Percentiles rank a stretch among this genome's conserved stretches.
Evolutionary conservation across 2,113 vertebrate genomes (phyloP).

Genomic region (Nibea albiflora): DNA sequence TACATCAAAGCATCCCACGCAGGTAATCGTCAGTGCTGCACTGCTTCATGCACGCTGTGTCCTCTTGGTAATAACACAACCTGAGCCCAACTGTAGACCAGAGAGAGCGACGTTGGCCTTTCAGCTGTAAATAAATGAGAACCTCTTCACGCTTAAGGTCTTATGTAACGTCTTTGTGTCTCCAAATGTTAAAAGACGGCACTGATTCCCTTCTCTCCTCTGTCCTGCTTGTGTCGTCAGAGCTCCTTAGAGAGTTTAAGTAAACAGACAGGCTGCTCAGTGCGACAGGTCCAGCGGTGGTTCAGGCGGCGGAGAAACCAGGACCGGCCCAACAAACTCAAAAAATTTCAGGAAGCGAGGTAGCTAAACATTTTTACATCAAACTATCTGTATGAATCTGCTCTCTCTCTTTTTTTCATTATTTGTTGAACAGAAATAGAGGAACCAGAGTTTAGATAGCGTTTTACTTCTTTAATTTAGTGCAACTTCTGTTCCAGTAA

Average conservation of each 20-base stretch:
- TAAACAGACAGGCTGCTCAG: constrained; percentile 80
- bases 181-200: not conserved
- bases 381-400: not conserved
- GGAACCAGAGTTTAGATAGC: not conserved
- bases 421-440: not conserved
- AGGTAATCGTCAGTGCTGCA: constrained; percentile 80
- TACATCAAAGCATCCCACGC: constrained; percentile 89
- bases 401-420: not conserved
- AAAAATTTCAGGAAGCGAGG: constrained; percentile 96
- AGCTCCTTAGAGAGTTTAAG: constrained; percentile 78
- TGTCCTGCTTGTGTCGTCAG: constrained; percentile 55
- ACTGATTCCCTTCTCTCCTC: constrained; percentile 5
- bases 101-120: not conserved
- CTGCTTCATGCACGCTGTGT: not conserved
- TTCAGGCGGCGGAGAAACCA: constrained; percentile 93
- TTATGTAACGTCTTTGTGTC: not conserved
- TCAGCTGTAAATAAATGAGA: not conserved
- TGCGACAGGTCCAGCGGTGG: constrained; percentile 92
- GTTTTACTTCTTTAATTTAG: not conserved
- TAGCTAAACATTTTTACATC: constrained; percentile 55
- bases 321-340: constrained; percentile 92
- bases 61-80: not conserved
- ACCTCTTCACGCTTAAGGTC: not conserved
- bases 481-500: not conserved
- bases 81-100: not conserved